phyloP scores from a whole-genome alignment of 2,797 vertebrate species.

The Florisuga fusca region DNA sequence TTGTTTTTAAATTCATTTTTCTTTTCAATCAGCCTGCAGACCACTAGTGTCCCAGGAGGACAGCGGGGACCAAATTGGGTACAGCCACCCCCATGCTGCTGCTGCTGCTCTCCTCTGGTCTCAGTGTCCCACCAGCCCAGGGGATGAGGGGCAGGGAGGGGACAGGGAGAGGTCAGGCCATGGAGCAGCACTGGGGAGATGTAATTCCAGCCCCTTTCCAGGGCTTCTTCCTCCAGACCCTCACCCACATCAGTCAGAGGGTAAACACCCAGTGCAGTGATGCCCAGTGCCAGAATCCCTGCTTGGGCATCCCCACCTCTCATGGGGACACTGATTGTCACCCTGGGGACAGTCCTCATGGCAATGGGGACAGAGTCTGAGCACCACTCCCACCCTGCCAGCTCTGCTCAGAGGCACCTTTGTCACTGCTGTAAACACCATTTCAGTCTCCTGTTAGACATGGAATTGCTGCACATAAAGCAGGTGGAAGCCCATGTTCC shows the following conservation, averaged over 20 bases:
- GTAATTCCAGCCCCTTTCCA: background rate
- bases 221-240: background rate
- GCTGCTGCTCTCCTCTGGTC: background rate
- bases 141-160: rapidly evolving
- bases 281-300: background rate
- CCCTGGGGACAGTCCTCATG: rapidly evolving
- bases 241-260: rapidly evolving
- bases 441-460: background rate
- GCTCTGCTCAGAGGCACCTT: rapidly evolving
- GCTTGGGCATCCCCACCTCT: background rate
- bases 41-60: background rate
- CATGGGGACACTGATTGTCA: rapidly evolving
- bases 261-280: rapidly evolving
- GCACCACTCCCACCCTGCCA: rapidly evolving
- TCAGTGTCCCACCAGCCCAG: rapidly evolving
- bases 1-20: background rate
- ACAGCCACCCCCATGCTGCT: rapidly evolving
- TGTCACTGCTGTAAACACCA: background rate
- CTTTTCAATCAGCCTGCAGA: background rate
- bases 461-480: background rate
- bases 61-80: rapidly evolving
- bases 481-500: background rate
- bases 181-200: rapidly evolving
- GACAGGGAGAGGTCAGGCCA: background rate
- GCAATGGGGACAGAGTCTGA: background rate